phyloP scores from a whole-genome alignment of 2,113 vertebrate genomes.

The Ctenodactylus gundi region DNA sequence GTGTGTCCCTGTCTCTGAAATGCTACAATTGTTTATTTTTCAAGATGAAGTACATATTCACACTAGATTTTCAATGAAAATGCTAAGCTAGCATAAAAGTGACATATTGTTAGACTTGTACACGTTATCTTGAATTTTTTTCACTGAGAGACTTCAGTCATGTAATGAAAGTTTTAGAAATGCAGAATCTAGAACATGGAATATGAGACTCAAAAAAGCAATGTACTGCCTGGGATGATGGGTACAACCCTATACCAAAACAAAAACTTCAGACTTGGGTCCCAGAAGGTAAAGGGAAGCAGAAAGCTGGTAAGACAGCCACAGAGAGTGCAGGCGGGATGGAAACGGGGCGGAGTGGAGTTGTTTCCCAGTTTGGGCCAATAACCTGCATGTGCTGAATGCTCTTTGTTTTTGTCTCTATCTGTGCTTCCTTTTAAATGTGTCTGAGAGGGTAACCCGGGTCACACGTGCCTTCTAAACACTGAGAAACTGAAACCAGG shows the following conservation, averaged over 20 bases:
- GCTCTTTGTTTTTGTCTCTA: not conserved
- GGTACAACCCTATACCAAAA: not conserved
- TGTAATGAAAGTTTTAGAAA: slow-evolving; percentile 2
- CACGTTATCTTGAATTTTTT: not conserved
- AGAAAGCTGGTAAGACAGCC: not conserved
- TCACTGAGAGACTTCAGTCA: not conserved
- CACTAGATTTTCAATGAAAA: not conserved
- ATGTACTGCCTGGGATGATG: not conserved
- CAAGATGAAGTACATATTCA: not conserved
- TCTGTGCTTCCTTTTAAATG: not conserved
- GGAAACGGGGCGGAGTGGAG: not conserved
- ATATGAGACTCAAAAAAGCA: not conserved
- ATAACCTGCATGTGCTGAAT: not conserved
- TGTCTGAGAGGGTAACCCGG: not conserved
- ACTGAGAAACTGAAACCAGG: slow-evolving; percentile 16
- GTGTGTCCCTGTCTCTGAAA: not conserved
- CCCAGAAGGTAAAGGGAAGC: not conserved
- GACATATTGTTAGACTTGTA: not conserved
- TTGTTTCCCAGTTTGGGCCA: not conserved
- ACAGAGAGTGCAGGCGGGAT: not conserved
- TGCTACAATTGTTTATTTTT: not conserved
- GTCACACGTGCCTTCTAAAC: not conserved
- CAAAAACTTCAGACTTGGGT: not conserved
- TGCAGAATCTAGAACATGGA: not conserved
- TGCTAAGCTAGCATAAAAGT: not conserved